A percentile compares a stretch with the other conserved stretches of the same genome.
Evolutionary conservation across 2,888 invertebrate species (phyloP).

Genomic region (Nymphalis polychloros): DNA sequence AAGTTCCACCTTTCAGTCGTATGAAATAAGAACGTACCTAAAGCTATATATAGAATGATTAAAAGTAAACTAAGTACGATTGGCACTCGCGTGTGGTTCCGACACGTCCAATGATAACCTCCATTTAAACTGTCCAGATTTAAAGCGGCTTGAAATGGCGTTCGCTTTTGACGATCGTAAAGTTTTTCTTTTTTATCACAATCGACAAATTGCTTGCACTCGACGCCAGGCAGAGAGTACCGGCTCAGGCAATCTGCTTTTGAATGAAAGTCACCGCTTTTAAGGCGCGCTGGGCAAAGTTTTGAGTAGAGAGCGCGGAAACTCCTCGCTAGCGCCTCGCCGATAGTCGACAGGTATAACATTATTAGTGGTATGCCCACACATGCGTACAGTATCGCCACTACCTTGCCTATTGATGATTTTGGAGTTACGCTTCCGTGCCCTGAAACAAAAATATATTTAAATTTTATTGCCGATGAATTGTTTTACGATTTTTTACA

Average conservation of each 20-base stretch:
- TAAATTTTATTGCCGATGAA: constrained; percentile 4
- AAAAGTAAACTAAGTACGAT: constrained; percentile 92
- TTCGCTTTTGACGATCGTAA: constrained; percentile 52
- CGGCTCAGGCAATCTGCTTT: constrained; percentile 54
- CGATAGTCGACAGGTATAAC: constrained; percentile 93
- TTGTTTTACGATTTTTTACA: too few species aligned
- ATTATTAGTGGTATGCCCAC: constrained; percentile 94
- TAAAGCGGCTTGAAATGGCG: constrained; percentile 73
- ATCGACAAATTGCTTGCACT: constrained; percentile 48
- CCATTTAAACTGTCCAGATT: constrained; percentile 67
- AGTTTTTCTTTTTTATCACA: constrained; percentile 51
- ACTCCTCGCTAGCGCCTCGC: constrained; percentile 90
- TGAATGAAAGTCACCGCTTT: constrained; percentile 52
- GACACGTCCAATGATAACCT: constrained; percentile 70
- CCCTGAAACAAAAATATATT: constrained; percentile 76
- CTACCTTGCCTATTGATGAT: constrained; percentile 89
- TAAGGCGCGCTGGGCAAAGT: constrained; percentile 58
- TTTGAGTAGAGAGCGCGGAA: constrained; percentile 87
- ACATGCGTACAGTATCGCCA: constrained; percentile 92
- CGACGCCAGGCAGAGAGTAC: constrained; percentile 43
- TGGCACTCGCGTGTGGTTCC: constrained; percentile 89
- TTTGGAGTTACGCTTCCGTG: constrained; percentile 92
- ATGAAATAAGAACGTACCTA: constrained; percentile 94
- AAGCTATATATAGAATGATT: constrained; percentile 91
- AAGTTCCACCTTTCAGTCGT: constrained; percentile 95